Evolutionary conservation across 2,797 vertebrate genomes (phyloP), one percentile per base, ranked within the genome.

Genomic region (Pelobates cultripes): DNA sequence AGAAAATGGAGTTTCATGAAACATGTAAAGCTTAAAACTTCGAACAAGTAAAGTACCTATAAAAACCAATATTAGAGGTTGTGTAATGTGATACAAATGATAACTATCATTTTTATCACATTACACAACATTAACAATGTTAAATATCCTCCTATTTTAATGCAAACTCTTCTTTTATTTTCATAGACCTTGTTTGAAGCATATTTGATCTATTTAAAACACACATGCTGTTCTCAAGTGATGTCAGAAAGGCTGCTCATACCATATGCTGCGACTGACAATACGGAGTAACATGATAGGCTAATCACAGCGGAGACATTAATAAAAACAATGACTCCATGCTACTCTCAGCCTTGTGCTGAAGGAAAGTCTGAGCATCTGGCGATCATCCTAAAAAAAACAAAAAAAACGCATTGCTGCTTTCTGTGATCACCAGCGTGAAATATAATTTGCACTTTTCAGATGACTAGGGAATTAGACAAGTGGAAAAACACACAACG

Each of bases 231-330:
- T 47, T 78, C 63, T 82, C 70, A 60, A 78, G 61, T 82, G 67
- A 57, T 78, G 63, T 73, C 15, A 45, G 63, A 61, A 78, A 78
- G 66, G 61, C 73, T 73, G 70, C 66, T 73, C 14, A 15, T 43
- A 42, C 81, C 81, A 82, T 78, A 82, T 82, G 81, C 40, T 82
- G 75, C 10, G 63, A 75, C 47, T 73, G 63, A 82, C 75, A 78
- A 55, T 73, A 73, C n/a, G 4, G 69, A 82, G 77, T 76, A 71
- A 76, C 61, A 64, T 76, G 75, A 73, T 73, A 41, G 51, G 75
- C 75, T 82, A 82, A 78, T 77, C 61, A 82, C 75, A 82, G 71
- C 57, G 74, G 69, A 77, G 80, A 73, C 75, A 73, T 78, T 78
- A 82, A 68, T 82, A 70, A 71, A 73, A 82, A 73, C 68, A 78